Evolutionary conservation across 2,888 invertebrate species (phyloP).

Genomic region (Magallana nippona): DNA sequence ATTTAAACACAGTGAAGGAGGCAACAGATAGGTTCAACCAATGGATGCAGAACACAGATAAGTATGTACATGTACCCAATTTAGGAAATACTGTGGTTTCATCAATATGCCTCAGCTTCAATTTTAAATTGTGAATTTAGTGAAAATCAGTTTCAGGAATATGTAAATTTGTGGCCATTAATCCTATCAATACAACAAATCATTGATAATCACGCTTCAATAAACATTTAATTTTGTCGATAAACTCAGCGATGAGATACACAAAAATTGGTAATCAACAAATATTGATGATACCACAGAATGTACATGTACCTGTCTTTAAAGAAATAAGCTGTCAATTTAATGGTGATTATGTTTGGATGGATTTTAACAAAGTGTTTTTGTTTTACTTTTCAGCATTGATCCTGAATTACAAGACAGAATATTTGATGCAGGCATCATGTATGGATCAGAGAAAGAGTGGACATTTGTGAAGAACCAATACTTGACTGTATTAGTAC

Average conservation of each 20-base stretch:
- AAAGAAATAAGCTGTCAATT: neutral
- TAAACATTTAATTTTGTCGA: too few species aligned
- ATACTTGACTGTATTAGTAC: slow-evolving; percentile 70
- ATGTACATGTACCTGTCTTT: neutral
- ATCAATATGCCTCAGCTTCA: too few species aligned
- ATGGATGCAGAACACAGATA: slow-evolving; percentile 85
- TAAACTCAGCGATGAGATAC: too few species aligned
- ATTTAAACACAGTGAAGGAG: slow-evolving; percentile 86
- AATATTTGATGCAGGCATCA: slow-evolving; percentile 83
- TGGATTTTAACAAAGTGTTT: slow-evolving; percentile 17
- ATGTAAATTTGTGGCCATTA: too few species aligned
- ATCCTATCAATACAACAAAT: too few species aligned
- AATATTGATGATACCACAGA: neutral
- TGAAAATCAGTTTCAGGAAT: too few species aligned
- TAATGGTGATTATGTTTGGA: too few species aligned
- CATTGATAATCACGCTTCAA: too few species aligned
- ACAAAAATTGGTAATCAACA: too few species aligned
- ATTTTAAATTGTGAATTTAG: too few species aligned
- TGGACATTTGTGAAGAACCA: slow-evolving; percentile 77
- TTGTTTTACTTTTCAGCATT: slow-evolving; percentile 80
- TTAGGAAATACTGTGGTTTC: too few species aligned
- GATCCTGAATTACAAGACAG: slow-evolving; percentile 88
- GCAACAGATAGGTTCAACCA: slow-evolving; percentile 86
- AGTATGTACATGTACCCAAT: slow-evolving; percentile 72
- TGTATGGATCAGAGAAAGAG: slow-evolving; percentile 74